Evolutionary conservation across 2,888 invertebrate species (phyloP).

Genomic region (Seira musarum): DNA sequence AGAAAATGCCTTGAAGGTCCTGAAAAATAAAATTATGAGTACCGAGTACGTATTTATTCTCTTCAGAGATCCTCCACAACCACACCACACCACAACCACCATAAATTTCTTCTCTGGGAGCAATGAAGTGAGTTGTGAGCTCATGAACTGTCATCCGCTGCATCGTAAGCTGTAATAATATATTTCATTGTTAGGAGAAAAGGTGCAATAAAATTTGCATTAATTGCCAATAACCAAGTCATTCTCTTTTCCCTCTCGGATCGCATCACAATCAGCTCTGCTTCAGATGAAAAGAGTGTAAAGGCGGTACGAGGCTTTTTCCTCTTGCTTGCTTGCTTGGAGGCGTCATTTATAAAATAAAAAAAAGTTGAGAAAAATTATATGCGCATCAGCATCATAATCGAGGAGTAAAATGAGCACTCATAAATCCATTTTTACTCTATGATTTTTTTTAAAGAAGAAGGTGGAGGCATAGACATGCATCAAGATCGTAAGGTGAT

Average conservation of each 20-base stretch:
- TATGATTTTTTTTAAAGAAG: not conserved
- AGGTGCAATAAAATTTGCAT: constrained; percentile 59
- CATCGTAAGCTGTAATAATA: not conserved
- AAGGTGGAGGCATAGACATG: not conserved
- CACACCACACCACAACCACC: not conserved
- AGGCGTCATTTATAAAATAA: not conserved
- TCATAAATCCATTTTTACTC: not conserved
- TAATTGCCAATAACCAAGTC: constrained; percentile 61
- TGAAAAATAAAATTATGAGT: too few species aligned
- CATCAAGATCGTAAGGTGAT: too few species aligned
- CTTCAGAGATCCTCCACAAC: not conserved
- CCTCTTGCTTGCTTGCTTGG: too few species aligned
- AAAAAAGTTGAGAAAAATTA: not conserved
- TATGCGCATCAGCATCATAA: not conserved
- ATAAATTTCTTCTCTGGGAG: not conserved
- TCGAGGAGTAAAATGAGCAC: not conserved
- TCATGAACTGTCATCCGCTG: not conserved
- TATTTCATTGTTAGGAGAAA: constrained; percentile 20
- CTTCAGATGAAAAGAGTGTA: not conserved
- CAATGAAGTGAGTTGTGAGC: not conserved
- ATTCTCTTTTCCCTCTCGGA: constrained; percentile 37
- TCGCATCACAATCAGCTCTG: too few species aligned
- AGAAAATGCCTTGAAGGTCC: not conserved
- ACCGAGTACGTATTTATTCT: too few species aligned
- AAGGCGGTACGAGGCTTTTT: not conserved